Percentiles rank a stretch among this genome's conserved stretches.
phyloP scores from a whole-genome alignment of 2,888 invertebrate genomes.

The Blastobasis adustella region DNA sequence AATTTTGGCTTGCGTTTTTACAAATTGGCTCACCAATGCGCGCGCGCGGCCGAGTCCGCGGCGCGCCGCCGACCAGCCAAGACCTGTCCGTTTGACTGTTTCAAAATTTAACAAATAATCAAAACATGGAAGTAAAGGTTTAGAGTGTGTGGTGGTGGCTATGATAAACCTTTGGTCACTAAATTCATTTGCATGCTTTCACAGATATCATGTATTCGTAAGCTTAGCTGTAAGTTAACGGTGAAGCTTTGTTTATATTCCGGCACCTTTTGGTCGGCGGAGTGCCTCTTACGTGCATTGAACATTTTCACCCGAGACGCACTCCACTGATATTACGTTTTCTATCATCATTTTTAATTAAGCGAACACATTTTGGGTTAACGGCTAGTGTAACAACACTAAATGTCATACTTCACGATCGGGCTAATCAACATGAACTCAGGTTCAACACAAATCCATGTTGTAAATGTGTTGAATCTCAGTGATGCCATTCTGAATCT shows the following conservation, averaged over 20 bases:
- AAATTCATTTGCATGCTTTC: conserved; percentile 69
- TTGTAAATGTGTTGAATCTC: background rate
- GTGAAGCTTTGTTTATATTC: conserved; percentile 50
- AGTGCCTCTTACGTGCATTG: background rate
- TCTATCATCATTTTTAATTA: conserved; percentile 26
- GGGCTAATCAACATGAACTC: background rate
- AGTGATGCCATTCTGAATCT: background rate
- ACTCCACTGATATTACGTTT: conserved; percentile 30
- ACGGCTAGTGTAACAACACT: conserved; percentile 50
- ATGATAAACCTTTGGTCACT: conserved; percentile 47
- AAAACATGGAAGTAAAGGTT: conserved; percentile 68
- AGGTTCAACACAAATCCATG: too few species aligned
- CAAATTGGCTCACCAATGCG: conserved; percentile 61
- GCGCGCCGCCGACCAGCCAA: conserved; percentile 19
- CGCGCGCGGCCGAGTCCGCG: conserved; percentile 26
- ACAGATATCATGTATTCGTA: conserved; percentile 42
- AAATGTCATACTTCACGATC: conserved; percentile 12
- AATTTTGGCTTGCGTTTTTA: conserved; percentile 71
- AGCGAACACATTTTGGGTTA: conserved; percentile 48
- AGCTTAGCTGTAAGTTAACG: conserved; percentile 59
- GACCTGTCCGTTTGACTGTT: conserved; percentile 43
- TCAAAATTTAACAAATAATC: conserved; percentile 68
- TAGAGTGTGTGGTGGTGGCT: conserved; percentile 75
- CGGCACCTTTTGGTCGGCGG: conserved; percentile 31
- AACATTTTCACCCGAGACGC: conserved; percentile 11